A percentile compares a stretch with the other conserved stretches of the same genome.
phyloP scores from a whole-genome alignment of 2,888 invertebrate genomes.

The Gasteruption jaculator region DNA sequence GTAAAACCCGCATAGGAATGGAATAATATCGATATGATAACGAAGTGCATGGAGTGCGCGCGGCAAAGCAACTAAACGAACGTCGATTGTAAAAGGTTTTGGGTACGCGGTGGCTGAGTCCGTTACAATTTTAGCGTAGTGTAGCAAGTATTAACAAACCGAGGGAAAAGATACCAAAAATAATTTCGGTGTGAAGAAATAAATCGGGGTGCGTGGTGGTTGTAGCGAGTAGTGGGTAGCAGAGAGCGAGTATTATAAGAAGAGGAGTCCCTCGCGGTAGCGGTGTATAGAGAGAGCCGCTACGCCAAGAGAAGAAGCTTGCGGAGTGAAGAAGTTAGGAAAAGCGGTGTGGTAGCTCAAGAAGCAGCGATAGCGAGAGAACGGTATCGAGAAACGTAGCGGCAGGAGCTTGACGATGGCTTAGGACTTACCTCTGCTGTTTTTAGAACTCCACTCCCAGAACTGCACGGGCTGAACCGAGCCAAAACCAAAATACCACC shows the following conservation, averaged over 20 bases:
- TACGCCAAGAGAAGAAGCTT: too few relatives aligned
- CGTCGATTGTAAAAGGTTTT: conserved; percentile 31
- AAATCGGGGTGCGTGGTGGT: conserved; percentile 37
- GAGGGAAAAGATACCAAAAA: conserved; percentile 51
- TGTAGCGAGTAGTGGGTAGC: conserved; percentile 16
- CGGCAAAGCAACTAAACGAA: conserved; percentile 32
- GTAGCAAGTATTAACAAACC: conserved; percentile 42
- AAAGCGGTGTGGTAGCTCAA: too few relatives aligned
- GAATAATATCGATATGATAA: too few relatives aligned
- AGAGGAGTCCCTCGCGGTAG: conserved; percentile 7
- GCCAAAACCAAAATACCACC: conserved; percentile 52
- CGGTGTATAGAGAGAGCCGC: too few relatives aligned
- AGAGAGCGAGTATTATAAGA: conserved; percentile 18
- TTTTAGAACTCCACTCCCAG: conserved; percentile 53
- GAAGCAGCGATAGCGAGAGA: conserved; percentile 16
- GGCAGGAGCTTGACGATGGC: conserved; percentile 33
- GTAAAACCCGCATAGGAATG: background rate
- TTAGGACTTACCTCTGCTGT: conserved; percentile 51
- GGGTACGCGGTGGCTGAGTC: conserved; percentile 21
- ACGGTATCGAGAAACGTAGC: conserved; percentile 20
- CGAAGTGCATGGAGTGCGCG: conserved; percentile 28
- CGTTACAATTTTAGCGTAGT: conserved; percentile 31
- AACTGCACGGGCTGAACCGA: conserved; percentile 50
- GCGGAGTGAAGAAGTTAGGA: too few relatives aligned
- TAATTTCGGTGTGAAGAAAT: conserved; percentile 49